Evolutionary conservation across 1,140 invertebrate species (phyloP).

Genomic region (Ostrea denselamellosa): DNA sequence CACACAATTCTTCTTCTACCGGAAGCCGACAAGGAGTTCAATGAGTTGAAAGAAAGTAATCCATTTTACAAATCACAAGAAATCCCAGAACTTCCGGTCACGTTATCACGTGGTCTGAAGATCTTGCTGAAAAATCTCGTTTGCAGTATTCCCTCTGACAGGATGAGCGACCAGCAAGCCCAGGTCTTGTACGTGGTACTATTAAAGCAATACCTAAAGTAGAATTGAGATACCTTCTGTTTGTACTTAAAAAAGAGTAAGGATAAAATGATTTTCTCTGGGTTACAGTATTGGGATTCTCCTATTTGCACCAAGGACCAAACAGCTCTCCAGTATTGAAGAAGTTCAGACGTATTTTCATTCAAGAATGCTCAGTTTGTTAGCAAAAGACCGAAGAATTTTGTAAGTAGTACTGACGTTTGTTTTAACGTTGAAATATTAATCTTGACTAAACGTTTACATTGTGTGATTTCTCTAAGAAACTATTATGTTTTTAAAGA

Average conservation of each 20-base stretch:
- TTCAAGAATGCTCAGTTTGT: not conserved
- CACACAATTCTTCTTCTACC: not conserved
- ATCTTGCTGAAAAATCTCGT: not conserved
- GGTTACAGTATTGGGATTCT: not conserved
- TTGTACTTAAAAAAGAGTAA: not conserved
- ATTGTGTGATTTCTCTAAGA: too few relatives aligned
- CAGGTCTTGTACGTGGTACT: not conserved
- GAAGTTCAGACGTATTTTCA: not conserved
- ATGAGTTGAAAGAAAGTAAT: not conserved
- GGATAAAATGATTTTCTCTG: not conserved
- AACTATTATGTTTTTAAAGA: too few relatives aligned
- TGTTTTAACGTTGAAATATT: not conserved
- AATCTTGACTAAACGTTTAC: too few relatives aligned
- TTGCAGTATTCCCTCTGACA: slow-evolving; percentile 1
- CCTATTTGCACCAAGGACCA: not conserved
- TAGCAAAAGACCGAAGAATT: not conserved
- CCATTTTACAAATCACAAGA: not conserved
- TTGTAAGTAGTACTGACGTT: not conserved
- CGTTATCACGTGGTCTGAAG: not conserved
- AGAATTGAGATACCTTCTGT: not conserved
- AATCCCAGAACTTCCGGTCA: not conserved
- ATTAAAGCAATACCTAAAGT: not conserved
- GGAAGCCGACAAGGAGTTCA: not conserved
- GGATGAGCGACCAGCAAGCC: not conserved
- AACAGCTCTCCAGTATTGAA: not conserved